Percentiles rank a stretch among this genome's conserved stretches.
Conservation (phyloP, 2,888 invertebrate genomes). For the Drosophila suboccidentalis region DNA sequence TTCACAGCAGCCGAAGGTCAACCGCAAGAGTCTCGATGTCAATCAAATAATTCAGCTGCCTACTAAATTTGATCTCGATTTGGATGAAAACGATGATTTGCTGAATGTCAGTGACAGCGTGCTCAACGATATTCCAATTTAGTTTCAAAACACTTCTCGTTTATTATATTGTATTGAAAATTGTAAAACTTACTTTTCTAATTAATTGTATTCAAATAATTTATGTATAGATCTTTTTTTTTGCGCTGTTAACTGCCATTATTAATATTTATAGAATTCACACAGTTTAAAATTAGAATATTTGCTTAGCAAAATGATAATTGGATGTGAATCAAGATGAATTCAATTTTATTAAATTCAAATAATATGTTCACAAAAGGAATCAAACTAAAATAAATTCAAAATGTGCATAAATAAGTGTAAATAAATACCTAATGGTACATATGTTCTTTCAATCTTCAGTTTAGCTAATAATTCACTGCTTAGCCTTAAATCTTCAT, state of each 20-base stretch:
- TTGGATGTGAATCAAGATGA: conserved; percentile 26
- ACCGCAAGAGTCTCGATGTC: conserved; percentile 24
- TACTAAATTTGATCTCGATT: conserved; percentile 39
- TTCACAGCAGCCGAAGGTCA: conserved; percentile 3
- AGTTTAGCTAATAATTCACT: conserved; percentile 11
- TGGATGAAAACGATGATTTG: conserved; percentile 57
- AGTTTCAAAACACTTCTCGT: conserved; percentile 9
- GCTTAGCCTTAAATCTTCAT: conserved; percentile 12
- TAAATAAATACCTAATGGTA: conserved; percentile 36
- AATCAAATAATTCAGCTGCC: conserved; percentile 31
- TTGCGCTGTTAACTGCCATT: conserved; percentile 29
- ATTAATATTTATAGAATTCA: conserved; percentile 21
- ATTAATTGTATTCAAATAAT: conserved; percentile 13
- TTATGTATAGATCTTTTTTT: conserved; percentile 13
- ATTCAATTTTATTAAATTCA: conserved; percentile 64
- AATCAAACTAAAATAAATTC: conserved; percentile 32
- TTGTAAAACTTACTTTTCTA: conserved; percentile 22
- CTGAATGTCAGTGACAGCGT: conserved; percentile 78
- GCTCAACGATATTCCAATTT: conserved; percentile 61
- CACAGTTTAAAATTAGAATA: conserved; percentile 24
- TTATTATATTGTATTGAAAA: conserved; percentile 16
- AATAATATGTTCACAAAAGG: conserved; percentile 28
- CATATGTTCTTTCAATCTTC: conserved; percentile 18
- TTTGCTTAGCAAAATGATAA: conserved; percentile 32
- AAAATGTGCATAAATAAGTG: conserved; percentile 36